A percentile compares a stretch with the other conserved stretches of the same genome.
These are phyloP conservation scores for Rhyacichthys aspro DNA, from an alignment of 2,797 vertebrate genomes.

Conservation along the genomic window DNA sequence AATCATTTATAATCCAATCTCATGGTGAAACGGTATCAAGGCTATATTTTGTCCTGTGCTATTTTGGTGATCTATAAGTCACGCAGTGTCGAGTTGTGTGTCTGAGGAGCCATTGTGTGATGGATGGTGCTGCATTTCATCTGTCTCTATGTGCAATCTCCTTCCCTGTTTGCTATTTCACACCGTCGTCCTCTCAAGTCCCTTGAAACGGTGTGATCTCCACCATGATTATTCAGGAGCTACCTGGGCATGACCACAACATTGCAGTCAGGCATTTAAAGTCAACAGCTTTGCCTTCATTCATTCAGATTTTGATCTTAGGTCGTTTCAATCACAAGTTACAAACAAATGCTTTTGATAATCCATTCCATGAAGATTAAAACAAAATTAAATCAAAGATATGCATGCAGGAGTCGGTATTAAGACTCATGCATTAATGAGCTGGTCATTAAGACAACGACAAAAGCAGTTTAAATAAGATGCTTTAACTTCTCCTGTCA, in stretches of 20 bases:
- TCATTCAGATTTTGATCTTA: background rate
- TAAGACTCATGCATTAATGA: background rate
- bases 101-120: conserved; percentile 36
- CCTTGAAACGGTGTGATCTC: conserved; percentile 7
- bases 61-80: conserved; percentile 29
- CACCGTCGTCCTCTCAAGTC: conserved; percentile 17
- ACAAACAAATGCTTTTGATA: no score
- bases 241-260: conserved; percentile 13
- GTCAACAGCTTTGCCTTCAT: background rate
- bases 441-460: background rate
- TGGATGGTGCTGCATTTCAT: conserved; percentile 52
- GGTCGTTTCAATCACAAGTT: background rate
- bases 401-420: background rate
- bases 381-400: no score
- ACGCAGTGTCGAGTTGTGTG: conserved; percentile 30
- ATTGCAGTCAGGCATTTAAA: conserved; percentile 1
- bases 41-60: conserved; percentile 13
- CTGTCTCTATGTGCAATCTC: conserved; percentile 50
- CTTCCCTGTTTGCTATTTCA: conserved; percentile 35
- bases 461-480: background rate
- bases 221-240: conserved; percentile 21
- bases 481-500: background rate
- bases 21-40: conserved; percentile 18
- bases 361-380: no score
- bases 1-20: conserved; percentile 12